Evolutionary conservation across 2,797 vertebrate genomes (phyloP), one percentile per base, ranked within the genome.

Genomic region (Micropoecilia bifurca): DNA sequence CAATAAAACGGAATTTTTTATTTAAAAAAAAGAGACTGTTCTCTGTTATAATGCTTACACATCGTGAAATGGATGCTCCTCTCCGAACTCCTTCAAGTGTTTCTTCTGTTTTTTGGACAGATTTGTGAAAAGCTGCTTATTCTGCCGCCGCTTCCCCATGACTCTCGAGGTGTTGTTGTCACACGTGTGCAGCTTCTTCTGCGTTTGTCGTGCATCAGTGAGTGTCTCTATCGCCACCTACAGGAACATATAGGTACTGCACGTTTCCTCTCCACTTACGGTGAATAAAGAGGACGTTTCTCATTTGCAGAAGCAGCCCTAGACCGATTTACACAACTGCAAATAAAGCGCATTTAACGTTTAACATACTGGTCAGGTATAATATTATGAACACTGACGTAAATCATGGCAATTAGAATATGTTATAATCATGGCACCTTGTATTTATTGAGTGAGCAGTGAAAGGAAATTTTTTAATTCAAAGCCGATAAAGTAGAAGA

Each of bases 1-100:
- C 28, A 43, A 43, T 47, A 20, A 4, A 75, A 80, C 41, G 1
- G 13, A 39, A 20, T 55, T 53, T 7, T 71, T 47, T 18, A 0
- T 14, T 45, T 2, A 0, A 33, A 8, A 28, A 10, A n/a, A 18
- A 41, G 4, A 22, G 8, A 1, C 3, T 12, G 22, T 0, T 39
- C 10, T 28, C 16, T 13, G 0, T 0, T 74, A 10, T 0, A 0
- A 28, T 25, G 69, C 95, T 94, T 90, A 99, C 98, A 85, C 84
- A 53, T 99, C 98, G 12, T 97, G 91, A 78, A 97, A 98, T 0
- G 98, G 98, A 74, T 99, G 98, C 83, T 98, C 94, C 92, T 99
- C 98, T 91, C 98, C 98, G 79, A 98, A 99, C 18, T 99, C 97
- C 77, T 96, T 95, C 4, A 99, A 87, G n/a, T 99, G 98, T 85